Base-by-base conservation (phyloP, 1,140 invertebrate genomes). In the Araneus ventricosus region DNA sequence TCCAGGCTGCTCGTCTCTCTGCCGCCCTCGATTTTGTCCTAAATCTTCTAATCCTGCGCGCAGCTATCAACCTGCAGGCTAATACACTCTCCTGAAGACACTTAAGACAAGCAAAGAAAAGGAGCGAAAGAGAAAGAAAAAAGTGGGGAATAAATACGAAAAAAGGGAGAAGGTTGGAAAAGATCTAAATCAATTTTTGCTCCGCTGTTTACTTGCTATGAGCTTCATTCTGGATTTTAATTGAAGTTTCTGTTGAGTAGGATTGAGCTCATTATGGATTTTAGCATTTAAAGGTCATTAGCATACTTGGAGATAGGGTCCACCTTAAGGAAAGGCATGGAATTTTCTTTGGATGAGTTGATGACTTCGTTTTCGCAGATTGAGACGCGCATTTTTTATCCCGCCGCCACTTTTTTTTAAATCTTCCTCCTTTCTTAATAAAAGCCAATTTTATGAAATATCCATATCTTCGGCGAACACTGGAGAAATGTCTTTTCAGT, bases 211-310 rank as follows among this genome's bases (percentile, higher is more conserved):
- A 90, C 67, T 57, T 52, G 34, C 75, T 37, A 24, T 34, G 22
- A 41, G 22, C 75, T 80, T 90, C 70, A 75, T 90, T 80, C 34
- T 79, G 75, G 39, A 80, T 79, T 90, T 90, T 90, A 90, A 90
- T 90, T 90, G 88, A 90, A 90, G 70, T 90, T 90, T 90, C 88
- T 59, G 75, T 63, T 22, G 34, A 52, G 24, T 52, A 75, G 87
- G 45, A 90, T 90, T 90, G 70, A 80, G 88, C 88, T 90, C 88
- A 80, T 90, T 90, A 90, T 90, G 75, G 88, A 90, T 80, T 90
- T 90, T 90, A 80, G 75, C 75, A 90, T 90, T 90, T 80, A 90
- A 90, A 90, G 70, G 70, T 90, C 88, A 90, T 90, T 90, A 90
- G 88, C 88, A 90, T 90, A 59, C 45, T 52, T 79, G 63, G 61